Percentiles rank a stretch among this genome's conserved stretches.
Conservation (phyloP, 2,797 vertebrate species). For the Distichodus sexfasciatus region DNA sequence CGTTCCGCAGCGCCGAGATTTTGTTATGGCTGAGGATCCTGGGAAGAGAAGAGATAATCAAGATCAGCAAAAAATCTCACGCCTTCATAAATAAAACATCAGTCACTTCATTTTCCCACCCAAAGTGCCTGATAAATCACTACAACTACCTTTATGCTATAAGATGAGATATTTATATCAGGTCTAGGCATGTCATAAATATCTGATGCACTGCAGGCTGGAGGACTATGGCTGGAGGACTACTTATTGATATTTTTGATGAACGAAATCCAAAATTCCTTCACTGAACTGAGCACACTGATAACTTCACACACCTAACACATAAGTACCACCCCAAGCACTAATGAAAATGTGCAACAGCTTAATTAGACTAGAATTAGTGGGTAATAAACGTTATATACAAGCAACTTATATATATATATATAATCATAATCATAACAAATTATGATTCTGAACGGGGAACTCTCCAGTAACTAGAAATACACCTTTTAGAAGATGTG, state of each 20-base stretch:
- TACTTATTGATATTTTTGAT: background rate
- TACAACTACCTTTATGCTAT: background rate
- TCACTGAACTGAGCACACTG: background rate
- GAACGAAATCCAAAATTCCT: background rate
- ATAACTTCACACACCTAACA: background rate
- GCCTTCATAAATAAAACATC: slow-evolving; percentile 37
- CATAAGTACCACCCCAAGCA: background rate
- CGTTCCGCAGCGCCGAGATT: slow-evolving; percentile 81
- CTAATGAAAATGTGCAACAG: background rate
- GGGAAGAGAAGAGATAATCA: slow-evolving; percentile 53
- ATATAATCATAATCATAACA: too few species aligned
- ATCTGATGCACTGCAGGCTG: background rate
- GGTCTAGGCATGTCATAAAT: slow-evolving; percentile 3
- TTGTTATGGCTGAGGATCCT: slow-evolving; percentile 88
- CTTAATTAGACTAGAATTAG: background rate
- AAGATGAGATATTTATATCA: background rate
- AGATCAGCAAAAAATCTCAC: slow-evolving; percentile 14
- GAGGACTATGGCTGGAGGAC: background rate
- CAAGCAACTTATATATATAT: too few species aligned
- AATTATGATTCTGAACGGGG: too few species aligned
- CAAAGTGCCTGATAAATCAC: slow-evolving; percentile 12
- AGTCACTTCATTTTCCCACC: background rate
- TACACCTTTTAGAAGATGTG: too few species aligned
- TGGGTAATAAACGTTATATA: too few species aligned
- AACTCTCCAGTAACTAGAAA: too few species aligned